Evolutionary conservation across 1,140 invertebrate species (phyloP).

Genomic region (Micrasema longulum): DNA sequence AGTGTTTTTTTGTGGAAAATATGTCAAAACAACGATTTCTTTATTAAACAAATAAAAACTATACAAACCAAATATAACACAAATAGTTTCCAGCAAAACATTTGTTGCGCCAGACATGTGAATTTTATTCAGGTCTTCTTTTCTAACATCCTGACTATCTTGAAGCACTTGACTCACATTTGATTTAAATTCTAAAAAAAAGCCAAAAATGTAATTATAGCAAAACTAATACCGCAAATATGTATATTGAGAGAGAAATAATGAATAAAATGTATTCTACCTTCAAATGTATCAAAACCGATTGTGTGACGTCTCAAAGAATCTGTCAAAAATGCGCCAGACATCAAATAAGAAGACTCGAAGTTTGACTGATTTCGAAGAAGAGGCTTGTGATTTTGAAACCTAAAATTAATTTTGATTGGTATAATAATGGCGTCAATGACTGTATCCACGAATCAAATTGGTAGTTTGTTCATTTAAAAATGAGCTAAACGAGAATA

Average conservation of each 20-base stretch:
- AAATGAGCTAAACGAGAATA: too few relatives aligned
- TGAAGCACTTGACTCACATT: neutral
- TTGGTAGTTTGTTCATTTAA: too few relatives aligned
- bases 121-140: neutral
- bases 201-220: neutral
- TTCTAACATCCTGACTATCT: conserved; percentile 12
- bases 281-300: conserved; percentile 56
- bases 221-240: neutral
- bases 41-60: too few relatives aligned
- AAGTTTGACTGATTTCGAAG: conserved; percentile 55
- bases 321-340: conserved; percentile 56
- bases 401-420: conserved; percentile 58
- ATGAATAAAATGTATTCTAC: too few relatives aligned
- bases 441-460: too few relatives aligned
- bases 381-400: conserved; percentile 59
- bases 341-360: conserved; percentile 57
- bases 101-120: conserved; percentile 3
- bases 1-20: neutral
- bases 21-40: neutral
- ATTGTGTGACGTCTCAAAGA: conserved; percentile 61
- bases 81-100: conserved; percentile 16
- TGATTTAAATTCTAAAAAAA: conserved; percentile 27
- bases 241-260: neutral
- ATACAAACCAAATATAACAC: conserved; percentile 20
- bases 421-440: too few relatives aligned